Evolutionary conservation across 2,113 vertebrate species (phyloP), one percentile per base, ranked within the genome.

Genomic region (Dipodomys spectabilis): DNA sequence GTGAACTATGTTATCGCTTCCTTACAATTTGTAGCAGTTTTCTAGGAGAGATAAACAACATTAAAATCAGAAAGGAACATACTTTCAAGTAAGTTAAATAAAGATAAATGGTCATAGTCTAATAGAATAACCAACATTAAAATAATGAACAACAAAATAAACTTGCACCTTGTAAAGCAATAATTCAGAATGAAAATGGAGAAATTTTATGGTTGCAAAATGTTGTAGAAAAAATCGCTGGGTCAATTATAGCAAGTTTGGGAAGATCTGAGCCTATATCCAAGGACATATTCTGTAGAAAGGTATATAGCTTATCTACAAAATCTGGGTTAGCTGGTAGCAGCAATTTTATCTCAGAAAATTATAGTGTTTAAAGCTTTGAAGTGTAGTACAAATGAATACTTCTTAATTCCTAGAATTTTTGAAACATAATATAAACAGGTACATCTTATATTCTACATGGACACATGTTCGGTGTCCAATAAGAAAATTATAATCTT

Each of bases 351-450:
- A 3, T 39, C 44, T 79, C 6, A 23, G 19, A 35, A 6, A 77
- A 1, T 86, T 64, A 60, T 49, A 92, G 87, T 64, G 86, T 93
- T 91, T 67, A 23, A 69, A 7, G 64, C 28, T 78, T 80, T 88
- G 62, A 49, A 74, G 73, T 49, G 35, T 28, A 71, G 3, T 45
- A 49, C 8, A 30, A 89, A 81, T 78, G 0, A 81, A 68, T 68
- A 83, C 80, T 71, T 72, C 62, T 91, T 81, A 62, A 67, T 80
- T 45, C 30, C 35, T 35, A 84, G 5, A 39, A 84, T 90, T 83
- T 68, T 16, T 15, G 86, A 77, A 81, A 13, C 3, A 73, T 73
- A 82, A 78, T 68, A 25, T 69, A 77, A 87, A 49, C 60, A 92
- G 64, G 10, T n/a, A 23, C 2, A 23, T 67, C 7, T 10, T 84